A percentile compares a stretch with the other conserved stretches of the same genome.
Evolutionary conservation across 2,113 vertebrate genomes (phyloP).

Genomic region (Amia ocellicauda): DNA sequence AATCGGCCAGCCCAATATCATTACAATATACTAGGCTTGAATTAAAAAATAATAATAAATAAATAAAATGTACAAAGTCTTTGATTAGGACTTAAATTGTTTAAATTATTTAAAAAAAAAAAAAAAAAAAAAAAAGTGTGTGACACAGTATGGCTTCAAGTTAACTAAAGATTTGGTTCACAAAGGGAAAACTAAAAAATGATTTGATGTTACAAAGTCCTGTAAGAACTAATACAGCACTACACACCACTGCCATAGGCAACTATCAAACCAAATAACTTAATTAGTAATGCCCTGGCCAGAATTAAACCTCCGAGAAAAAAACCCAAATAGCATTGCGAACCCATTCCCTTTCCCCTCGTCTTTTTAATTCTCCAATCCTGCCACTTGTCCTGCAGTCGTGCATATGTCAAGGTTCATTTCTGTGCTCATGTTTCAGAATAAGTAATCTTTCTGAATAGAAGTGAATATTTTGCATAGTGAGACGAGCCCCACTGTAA

Average conservation of each 20-base stretch:
- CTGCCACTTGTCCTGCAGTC: slow-evolving; percentile 2
- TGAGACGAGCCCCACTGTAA: too few relatives aligned
- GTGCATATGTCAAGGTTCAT: not conserved
- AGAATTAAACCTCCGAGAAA: slow-evolving; percentile 1
- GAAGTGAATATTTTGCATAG: too few relatives aligned
- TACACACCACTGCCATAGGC: not conserved
- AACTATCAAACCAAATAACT: not conserved
- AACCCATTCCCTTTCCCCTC: not conserved
- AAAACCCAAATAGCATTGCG: not conserved
- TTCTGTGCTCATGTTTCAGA: not conserved
- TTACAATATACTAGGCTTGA: too few relatives aligned
- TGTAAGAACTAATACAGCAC: not conserved
- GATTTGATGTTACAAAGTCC: not conserved
- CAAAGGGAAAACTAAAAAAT: too few relatives aligned
- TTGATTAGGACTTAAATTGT: too few relatives aligned
- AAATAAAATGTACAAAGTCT: too few relatives aligned
- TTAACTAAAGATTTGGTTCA: slow-evolving; percentile 1
- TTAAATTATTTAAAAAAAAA: too few relatives aligned
- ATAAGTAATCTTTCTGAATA: not conserved
- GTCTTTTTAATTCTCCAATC: not conserved
- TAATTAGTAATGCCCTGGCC: not conserved
- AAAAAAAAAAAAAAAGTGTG: too few relatives aligned
- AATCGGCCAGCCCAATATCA: too few relatives aligned
- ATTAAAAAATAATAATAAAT: too few relatives aligned
- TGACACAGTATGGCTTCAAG: not conserved